Percentiles rank a stretch among this genome's conserved stretches.
Evolutionary conservation across 2,113 vertebrate genomes (phyloP).

Genomic region (Zosterops hypoxanthus): DNA sequence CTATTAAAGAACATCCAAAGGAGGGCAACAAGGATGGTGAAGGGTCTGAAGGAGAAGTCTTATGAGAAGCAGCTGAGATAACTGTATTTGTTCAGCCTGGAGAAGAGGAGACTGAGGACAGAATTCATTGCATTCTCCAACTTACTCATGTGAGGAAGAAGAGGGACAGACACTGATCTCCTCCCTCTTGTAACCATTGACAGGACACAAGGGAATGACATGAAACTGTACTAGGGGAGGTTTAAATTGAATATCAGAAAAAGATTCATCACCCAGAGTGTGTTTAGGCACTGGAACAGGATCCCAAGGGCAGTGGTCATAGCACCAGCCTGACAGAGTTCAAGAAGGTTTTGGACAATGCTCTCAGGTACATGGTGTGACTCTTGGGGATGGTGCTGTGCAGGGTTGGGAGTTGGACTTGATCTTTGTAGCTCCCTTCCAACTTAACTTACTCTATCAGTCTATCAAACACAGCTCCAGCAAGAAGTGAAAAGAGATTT

Average conservation of each 20-base stretch:
- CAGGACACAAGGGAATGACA: background rate
- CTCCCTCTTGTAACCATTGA: background rate
- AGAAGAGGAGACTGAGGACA: background rate
- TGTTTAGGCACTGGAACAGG: background rate
- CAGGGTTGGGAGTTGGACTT: accelerated
- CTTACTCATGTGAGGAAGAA: no score
- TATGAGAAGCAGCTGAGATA: background rate
- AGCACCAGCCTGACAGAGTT: background rate
- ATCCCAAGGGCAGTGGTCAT: background rate
- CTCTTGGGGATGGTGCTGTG: background rate
- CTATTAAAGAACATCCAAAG: background rate
- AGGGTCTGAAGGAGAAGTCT: background rate
- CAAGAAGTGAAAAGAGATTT: background rate
- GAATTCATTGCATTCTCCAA: background rate
- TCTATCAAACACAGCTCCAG: background rate
- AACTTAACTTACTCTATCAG: background rate
- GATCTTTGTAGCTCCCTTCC: background rate
- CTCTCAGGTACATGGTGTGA: background rate
- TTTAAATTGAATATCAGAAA: background rate
- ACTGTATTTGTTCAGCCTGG: background rate
- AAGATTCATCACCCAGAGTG: accelerated
- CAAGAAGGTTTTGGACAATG: background rate
- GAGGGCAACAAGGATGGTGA: background rate
- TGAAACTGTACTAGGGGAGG: background rate
- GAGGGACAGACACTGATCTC: background rate